Conservation (phyloP, 1,140 invertebrate genomes). For the Drosophila melanogaster region Release_6_plus_ISO1_MT NT_033779.5:13009501-13010000, state of each 20-base stretch:
- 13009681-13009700: constrained; percentile 99
- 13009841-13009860: constrained; percentile 90
- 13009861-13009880: constrained; percentile 91
- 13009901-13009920: constrained; percentile 97
- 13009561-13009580: constrained; percentile 87
- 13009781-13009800: constrained; percentile 99
- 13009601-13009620: constrained; percentile 99
- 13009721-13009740: constrained; percentile 94
- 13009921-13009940: constrained; percentile 97
- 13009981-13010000: constrained; percentile 96
- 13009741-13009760: constrained; percentile 87
- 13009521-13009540: constrained; percentile 97
- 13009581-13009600: constrained; percentile 96
- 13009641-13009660: constrained; percentile 94
- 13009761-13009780: constrained; percentile 92
- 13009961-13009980: constrained; percentile 97
- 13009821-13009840: constrained; percentile 90
- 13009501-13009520: constrained; percentile 93
- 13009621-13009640: constrained; percentile 97
- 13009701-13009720: constrained; percentile 99
- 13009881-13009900: constrained; percentile 96
- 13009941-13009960: constrained; percentile 93
- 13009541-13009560: constrained; percentile 99
- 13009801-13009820: constrained; percentile 98
- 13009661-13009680: constrained; percentile 88